Conservation (phyloP, 2,797 vertebrate genomes). For the Silurus aristotelis region DNA sequence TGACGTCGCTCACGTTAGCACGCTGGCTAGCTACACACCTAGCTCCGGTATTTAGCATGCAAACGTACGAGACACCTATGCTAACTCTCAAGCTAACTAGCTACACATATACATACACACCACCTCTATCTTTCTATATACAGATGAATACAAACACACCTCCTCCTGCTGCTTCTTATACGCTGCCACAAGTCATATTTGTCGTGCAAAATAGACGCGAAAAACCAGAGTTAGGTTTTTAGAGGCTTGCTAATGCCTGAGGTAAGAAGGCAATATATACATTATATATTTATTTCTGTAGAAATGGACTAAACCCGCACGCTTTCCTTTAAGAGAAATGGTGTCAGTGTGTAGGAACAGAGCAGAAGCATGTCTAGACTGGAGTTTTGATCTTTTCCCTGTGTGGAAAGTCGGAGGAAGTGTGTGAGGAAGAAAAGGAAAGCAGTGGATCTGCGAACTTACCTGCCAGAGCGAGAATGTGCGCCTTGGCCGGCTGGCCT, state of each 20-base stretch:
- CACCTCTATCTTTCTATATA: too few relatives aligned
- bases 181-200: neutral
- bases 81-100: neutral
- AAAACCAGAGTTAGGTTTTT: neutral
- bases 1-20: conserved; percentile 27
- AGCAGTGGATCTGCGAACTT: conserved; percentile 63
- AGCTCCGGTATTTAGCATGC: conserved; percentile 33
- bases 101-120: neutral
- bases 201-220: too few relatives aligned
- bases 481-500: conserved; percentile 90
- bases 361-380: neutral
- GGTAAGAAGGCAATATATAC: neutral
- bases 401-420: neutral
- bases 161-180: neutral
- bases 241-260: neutral
- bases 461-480: conserved; percentile 98
- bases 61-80: conserved; percentile 29
- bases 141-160: neutral
- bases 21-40: conserved; percentile 33
- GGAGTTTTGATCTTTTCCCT: neutral
- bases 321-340: conserved; percentile 13
- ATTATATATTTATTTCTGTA: too few relatives aligned
- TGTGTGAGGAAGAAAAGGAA: neutral
- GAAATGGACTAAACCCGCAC: neutral
- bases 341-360: conserved; percentile 55